phyloP scores from a whole-genome alignment of 2,113 vertebrate genomes.

The Cavia aperea region DNA sequence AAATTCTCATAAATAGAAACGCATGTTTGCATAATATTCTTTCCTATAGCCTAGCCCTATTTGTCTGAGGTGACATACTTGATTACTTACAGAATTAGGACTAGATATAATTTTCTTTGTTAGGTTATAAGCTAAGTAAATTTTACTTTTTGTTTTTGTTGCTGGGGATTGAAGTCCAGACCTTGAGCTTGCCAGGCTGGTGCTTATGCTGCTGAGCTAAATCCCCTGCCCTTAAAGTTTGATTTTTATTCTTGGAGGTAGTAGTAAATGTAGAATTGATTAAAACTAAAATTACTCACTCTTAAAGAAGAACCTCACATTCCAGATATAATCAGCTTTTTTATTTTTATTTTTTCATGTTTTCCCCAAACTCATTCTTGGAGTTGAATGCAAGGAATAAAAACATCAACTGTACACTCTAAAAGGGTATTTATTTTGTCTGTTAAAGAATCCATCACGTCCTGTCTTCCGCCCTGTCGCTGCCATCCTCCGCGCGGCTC shows the following conservation, averaged over 20 bases:
- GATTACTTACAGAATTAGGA: neutral
- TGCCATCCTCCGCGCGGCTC: too few relatives aligned
- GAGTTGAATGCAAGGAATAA: conserved; percentile 10
- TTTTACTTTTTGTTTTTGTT: neutral
- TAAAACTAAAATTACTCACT: conserved; percentile 24
- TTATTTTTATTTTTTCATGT: neutral
- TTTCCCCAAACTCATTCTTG: neutral
- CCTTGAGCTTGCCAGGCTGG: too few relatives aligned
- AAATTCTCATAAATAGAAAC: conserved; percentile 8
- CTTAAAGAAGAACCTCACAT: conserved; percentile 10
- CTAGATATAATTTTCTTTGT: neutral
- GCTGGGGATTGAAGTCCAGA: too few relatives aligned
- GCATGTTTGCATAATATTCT: neutral
- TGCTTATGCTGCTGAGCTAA: too few relatives aligned
- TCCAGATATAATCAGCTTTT: neutral
- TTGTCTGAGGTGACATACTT: neutral
- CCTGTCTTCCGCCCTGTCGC: too few relatives aligned
- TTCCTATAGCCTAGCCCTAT: neutral
- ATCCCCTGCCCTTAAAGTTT: neutral
- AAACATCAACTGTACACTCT: neutral
- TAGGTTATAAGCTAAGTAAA: neutral
- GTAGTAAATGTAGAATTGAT: conserved; percentile 27
- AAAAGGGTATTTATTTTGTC: conserved; percentile 31
- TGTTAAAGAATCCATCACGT: conserved; percentile 23
- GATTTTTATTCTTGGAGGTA: neutral